Percentiles rank a stretch among this genome's conserved stretches.
Evolutionary conservation across 2,797 vertebrate species (phyloP).

Genomic region (Tympanoctomys barrerae): DNA sequence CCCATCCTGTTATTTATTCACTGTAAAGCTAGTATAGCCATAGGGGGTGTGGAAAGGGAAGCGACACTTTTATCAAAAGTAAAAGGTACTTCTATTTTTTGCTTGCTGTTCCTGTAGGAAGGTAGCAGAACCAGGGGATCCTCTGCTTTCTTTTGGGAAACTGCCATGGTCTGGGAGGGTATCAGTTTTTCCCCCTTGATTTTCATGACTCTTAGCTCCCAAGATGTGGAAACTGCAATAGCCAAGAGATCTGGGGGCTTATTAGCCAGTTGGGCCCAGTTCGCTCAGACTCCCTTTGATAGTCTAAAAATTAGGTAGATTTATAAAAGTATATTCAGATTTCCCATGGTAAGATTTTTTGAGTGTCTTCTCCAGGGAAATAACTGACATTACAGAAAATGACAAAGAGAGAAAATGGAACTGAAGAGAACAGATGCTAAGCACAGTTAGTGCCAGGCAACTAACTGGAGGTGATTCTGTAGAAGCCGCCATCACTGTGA

Average conservation of each 20-base stretch:
- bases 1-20: background rate
- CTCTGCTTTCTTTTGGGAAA: background rate
- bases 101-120: background rate
- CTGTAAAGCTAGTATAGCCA: background rate
- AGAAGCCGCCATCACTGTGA: background rate
- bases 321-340: background rate
- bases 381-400: background rate
- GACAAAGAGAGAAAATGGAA: background rate
- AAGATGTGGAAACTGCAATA: background rate
- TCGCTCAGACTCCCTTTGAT: background rate
- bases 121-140: background rate
- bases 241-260: background rate
- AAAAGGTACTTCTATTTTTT: background rate
- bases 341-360: background rate
- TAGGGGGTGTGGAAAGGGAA: background rate
- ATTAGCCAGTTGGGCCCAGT: background rate
- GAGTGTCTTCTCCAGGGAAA: background rate
- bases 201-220: background rate
- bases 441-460: background rate
- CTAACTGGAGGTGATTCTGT: background rate
- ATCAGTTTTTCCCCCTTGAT: background rate
- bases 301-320: background rate
- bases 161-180: fast-evolving
- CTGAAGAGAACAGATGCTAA: background rate
- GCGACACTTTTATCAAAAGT: background rate